These are phyloP conservation scores for Dynastes tityus DNA, from an alignment of 2,888 invertebrate genomes.

Conservation along the genomic window DNA sequence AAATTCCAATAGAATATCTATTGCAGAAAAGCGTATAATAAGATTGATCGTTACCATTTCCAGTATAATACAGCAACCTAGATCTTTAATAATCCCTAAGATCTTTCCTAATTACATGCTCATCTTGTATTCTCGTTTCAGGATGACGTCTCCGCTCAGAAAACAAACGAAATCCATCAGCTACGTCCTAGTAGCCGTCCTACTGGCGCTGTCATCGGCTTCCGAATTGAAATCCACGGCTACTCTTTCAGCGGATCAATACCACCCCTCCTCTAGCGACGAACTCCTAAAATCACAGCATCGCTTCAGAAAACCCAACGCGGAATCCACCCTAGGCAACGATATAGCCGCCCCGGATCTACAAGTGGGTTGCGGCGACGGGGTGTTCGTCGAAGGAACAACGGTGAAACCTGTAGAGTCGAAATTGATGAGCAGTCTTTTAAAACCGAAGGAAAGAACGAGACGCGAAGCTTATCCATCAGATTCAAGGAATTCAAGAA, in stretches of 20 bases:
- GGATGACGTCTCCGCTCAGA: neutral
- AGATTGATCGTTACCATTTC: too few relatives aligned
- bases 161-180: conserved; percentile 6
- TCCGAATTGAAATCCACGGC: neutral
- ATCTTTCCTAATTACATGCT: too few relatives aligned
- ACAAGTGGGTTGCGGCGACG: conserved; percentile 54
- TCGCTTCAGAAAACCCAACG: neutral
- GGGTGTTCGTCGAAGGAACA: conserved; percentile 30
- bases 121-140: neutral
- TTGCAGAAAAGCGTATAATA: too few relatives aligned
- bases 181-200: neutral
- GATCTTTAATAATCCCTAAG: too few relatives aligned
- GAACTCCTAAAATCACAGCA: neutral
- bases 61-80: too few relatives aligned
- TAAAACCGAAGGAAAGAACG: conserved; percentile 8
- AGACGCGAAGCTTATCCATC: neutral
- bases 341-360: conserved; percentile 48
- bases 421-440: conserved; percentile 28
- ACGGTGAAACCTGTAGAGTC: conserved; percentile 28
- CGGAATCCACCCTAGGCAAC: conserved; percentile 14
- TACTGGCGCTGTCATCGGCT: neutral
- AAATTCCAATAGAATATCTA: too few relatives aligned
- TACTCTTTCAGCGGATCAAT: conserved; percentile 3
- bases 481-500: conserved; percentile 31
- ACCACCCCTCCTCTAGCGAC: neutral